Percentiles rank a stretch among this genome's conserved stretches.
phyloP scores from a whole-genome alignment of 2,113 vertebrate species.

The Sander vitreus region DNA sequence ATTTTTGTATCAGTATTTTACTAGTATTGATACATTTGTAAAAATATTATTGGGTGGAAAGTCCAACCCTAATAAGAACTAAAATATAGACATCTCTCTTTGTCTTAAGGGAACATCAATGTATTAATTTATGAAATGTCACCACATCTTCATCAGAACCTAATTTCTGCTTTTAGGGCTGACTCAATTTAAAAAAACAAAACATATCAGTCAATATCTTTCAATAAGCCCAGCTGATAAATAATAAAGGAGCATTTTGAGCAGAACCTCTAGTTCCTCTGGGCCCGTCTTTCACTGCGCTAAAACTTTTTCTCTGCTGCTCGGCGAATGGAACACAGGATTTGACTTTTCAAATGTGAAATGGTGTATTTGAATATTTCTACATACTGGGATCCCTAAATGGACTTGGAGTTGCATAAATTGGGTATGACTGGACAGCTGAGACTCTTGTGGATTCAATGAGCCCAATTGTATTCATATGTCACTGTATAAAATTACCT shows the following conservation, averaged over 20 bases:
- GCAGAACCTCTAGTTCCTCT: slow-evolving; percentile 20
- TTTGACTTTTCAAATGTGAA: slow-evolving; percentile 45
- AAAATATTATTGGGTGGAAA: background rate
- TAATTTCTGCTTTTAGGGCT: background rate
- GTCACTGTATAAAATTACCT: too few relatives aligned
- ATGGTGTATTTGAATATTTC: too few relatives aligned
- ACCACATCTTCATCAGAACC: background rate
- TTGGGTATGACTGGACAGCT: too few relatives aligned
- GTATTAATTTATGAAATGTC: background rate
- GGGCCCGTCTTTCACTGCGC: background rate
- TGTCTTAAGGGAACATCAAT: background rate
- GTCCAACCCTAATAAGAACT: background rate
- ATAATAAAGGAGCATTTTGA: slow-evolving; percentile 11
- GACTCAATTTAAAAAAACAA: background rate
- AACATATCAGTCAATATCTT: too few relatives aligned
- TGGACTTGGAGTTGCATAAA: too few relatives aligned
- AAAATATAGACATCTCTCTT: background rate
- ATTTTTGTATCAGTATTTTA: background rate
- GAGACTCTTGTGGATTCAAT: too few relatives aligned
- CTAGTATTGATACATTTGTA: background rate
- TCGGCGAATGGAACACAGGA: slow-evolving; percentile 31
- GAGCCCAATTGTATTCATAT: too few relatives aligned
- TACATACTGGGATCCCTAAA: too few relatives aligned
- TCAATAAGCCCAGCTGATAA: slow-evolving; percentile 11
- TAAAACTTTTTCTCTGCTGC: slow-evolving; percentile 38